These are phyloP conservation scores for Corvus moneduloides DNA, from an alignment of 2,113 vertebrate genomes.

Conservation along the genomic window DNA sequence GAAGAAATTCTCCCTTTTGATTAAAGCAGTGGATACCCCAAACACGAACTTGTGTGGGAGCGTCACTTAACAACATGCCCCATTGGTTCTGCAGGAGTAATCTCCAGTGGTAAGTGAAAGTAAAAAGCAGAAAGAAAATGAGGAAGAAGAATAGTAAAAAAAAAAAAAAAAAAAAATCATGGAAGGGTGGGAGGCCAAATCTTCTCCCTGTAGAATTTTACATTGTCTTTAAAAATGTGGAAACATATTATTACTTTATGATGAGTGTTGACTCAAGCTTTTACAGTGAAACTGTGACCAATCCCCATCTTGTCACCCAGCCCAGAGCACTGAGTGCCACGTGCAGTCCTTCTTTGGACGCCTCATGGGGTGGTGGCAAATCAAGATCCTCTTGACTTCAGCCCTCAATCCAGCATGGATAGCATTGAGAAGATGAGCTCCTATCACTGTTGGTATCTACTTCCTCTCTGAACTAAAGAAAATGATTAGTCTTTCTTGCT, in stretches of 20 bases:
- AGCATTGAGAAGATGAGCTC: accelerated
- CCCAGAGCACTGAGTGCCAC: neutral
- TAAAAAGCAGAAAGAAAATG: neutral
- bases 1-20: slow-evolving; percentile 10
- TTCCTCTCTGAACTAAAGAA: neutral
- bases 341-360: neutral
- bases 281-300: neutral
- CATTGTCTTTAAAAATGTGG: neutral
- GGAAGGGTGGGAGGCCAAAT: accelerated
- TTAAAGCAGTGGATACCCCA: neutral
- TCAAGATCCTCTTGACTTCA: neutral
- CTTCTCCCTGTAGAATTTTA: neutral
- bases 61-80: neutral
- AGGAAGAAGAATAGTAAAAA: neutral
- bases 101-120: neutral
- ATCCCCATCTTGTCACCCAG: neutral
- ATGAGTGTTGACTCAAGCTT: neutral
- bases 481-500: neutral
- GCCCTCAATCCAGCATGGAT: neutral
- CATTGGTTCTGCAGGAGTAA: neutral
- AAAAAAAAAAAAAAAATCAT: neutral
- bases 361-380: neutral
- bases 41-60: neutral
- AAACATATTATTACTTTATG: neutral
- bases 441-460: neutral